These are phyloP conservation scores for Spea hammondii DNA, from an alignment of 2,797 vertebrate species.

Conservation along the genomic window DNA sequence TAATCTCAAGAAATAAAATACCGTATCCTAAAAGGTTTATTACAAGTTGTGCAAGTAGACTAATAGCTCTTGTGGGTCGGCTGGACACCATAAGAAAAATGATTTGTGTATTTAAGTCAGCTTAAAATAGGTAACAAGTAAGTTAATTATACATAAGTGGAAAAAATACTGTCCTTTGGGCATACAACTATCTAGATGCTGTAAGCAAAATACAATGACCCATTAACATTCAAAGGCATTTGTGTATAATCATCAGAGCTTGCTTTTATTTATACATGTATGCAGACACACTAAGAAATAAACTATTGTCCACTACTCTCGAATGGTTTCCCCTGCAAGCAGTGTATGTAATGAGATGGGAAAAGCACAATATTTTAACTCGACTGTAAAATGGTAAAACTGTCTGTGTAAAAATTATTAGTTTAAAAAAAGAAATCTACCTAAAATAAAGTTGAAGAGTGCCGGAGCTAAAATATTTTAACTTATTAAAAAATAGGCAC, in stretches of 20 bases:
- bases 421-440: slow-evolving; percentile 16
- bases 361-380: slow-evolving; percentile 1
- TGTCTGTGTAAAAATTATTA: background rate
- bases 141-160: slow-evolving; percentile 19
- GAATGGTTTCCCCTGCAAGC: background rate
- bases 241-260: slow-evolving; percentile 15
- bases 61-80: background rate
- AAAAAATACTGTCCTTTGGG: slow-evolving; percentile 18
- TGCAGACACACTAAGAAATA: background rate
- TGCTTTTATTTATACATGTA: slow-evolving; percentile 7
- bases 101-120: slow-evolving; percentile 15
- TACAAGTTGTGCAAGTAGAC: background rate
- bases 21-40: background rate
- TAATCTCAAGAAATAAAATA: background rate
- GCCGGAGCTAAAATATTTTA: slow-evolving; percentile 25
- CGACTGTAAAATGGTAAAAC: background rate
- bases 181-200: slow-evolving; percentile 21
- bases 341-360: background rate
- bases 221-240: slow-evolving; percentile 10
- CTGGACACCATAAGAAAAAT: background rate
- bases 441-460: slow-evolving; percentile 2
- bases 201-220: slow-evolving; percentile 14
- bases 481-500: slow-evolving; percentile 8
- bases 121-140: slow-evolving; percentile 12
- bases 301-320: slow-evolving; percentile 25